phyloP scores from a whole-genome alignment of 2,888 invertebrate genomes.

The Synanthedon formicaeformis region DNA sequence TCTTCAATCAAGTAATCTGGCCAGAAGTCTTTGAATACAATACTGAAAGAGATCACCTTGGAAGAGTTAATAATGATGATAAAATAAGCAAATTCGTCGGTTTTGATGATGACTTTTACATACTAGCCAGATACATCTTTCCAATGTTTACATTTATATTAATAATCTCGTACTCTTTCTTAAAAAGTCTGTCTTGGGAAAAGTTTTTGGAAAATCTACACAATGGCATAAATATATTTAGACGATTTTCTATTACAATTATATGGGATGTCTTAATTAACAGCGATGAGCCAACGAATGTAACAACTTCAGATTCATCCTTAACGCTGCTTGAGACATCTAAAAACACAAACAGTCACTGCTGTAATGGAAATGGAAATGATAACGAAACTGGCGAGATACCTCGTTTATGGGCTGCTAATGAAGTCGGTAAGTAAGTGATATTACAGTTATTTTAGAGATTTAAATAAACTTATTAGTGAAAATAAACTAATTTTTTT shows the following conservation, averaged over 20 bases:
- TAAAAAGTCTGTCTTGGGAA: too few relatives aligned
- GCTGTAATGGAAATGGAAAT: too few relatives aligned
- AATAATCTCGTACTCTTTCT: too few relatives aligned
- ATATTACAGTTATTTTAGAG: too few relatives aligned
- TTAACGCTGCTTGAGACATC: constrained; percentile 37
- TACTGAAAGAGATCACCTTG: constrained; percentile 40
- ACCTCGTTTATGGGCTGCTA: constrained; percentile 10
- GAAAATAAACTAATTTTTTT: too few relatives aligned
- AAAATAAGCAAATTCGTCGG: constrained; percentile 25
- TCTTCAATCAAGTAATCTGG: constrained; percentile 45
- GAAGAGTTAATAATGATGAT: constrained; percentile 27
- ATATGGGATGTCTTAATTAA: constrained; percentile 33
- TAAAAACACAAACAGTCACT: constrained; percentile 16
- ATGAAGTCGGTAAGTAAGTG: constrained; percentile 45
- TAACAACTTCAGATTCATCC: constrained; percentile 42
- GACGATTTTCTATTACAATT: constrained; percentile 45
- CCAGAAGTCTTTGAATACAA: constrained; percentile 37
- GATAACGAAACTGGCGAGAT: too few relatives aligned
- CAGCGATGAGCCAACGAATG: constrained; percentile 33
- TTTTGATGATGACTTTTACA: constrained; percentile 44
- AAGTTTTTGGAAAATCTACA: constrained; percentile 22
- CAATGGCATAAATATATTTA: constrained; percentile 41
- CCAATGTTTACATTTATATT: too few relatives aligned
- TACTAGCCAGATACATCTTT: constrained; percentile 33
- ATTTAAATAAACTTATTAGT: too few relatives aligned